These are phyloP conservation scores for Pseudolycoriella hygida DNA, from an alignment of 2,888 invertebrate genomes.

Conservation along the genomic window DNA sequence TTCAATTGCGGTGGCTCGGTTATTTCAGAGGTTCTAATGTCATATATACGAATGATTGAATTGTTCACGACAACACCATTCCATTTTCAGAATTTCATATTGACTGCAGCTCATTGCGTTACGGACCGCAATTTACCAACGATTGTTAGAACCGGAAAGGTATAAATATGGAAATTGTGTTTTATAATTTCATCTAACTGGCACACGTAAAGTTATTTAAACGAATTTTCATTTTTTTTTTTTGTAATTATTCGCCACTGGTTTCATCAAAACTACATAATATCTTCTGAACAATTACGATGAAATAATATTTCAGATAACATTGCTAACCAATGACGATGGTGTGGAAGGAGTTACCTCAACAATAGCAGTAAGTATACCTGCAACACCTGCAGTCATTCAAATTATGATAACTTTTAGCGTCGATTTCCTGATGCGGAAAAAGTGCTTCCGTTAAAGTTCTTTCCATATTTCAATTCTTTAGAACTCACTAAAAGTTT, in stretches of 20 bases:
- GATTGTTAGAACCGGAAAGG: conserved; percentile 2
- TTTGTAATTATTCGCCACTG: no score
- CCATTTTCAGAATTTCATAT: background rate
- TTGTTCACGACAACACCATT: background rate
- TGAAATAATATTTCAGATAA: background rate
- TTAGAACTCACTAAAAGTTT: no score
- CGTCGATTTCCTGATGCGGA: no score
- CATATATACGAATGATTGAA: background rate
- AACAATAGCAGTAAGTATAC: background rate
- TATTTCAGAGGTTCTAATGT: background rate
- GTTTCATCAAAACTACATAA: no score
- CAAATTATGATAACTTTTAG: no score
- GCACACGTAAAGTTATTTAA: background rate
- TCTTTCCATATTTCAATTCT: no score
- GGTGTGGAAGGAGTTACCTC: background rate
- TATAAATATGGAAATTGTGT: no score
- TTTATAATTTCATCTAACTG: no score
- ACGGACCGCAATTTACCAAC: background rate
- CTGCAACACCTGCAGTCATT: no score
- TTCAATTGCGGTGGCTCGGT: conserved; percentile 4
- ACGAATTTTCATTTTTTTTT: background rate
- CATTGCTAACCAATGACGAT: conserved; percentile 5
- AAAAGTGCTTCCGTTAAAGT: no score
- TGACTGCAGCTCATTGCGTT: conserved; percentile 7
- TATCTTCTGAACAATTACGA: no score